These are phyloP conservation scores for Callyntrura guangdongensis DNA, from an alignment of 2,888 invertebrate species.

Conservation along the genomic window DNA sequence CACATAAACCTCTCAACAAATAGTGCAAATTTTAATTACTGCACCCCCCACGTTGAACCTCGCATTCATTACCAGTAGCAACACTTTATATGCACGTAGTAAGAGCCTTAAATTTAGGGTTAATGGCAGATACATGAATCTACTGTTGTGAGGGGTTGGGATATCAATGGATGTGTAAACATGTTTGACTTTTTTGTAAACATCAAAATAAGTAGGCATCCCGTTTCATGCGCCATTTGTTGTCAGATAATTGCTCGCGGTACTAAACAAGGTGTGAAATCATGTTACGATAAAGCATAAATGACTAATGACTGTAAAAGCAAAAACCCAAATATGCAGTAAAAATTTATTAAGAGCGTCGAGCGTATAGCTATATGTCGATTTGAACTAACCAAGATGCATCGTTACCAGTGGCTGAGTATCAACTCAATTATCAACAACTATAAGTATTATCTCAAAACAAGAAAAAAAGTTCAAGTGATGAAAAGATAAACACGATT, in stretches of 20 bases:
- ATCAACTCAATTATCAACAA: too few species aligned
- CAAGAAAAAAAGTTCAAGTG: too few species aligned
- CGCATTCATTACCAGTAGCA: not conserved
- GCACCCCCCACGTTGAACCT: not conserved
- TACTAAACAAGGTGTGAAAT: slow-evolving; percentile 65
- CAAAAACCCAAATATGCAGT: slow-evolving; percentile 7
- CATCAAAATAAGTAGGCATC: not conserved
- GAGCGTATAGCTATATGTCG: not conserved
- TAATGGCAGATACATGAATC: not conserved
- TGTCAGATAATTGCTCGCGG: slow-evolving; percentile 22
- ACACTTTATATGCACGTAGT: not conserved
- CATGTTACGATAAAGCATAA: not conserved
- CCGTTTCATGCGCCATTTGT: slow-evolving; percentile 53
- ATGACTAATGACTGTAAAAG: not conserved
- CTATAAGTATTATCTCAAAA: too few species aligned
- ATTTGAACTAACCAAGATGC: slow-evolving; percentile 39
- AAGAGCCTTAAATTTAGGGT: slow-evolving; percentile 2
- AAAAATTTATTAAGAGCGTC: not conserved
- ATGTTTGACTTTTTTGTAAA: not conserved
- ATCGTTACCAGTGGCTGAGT: not conserved
- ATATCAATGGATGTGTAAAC: not conserved
- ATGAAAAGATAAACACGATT: too few species aligned
- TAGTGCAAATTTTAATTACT: not conserved
- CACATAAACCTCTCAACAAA: not conserved
- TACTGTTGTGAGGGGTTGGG: not conserved